Base-by-base conservation (phyloP, 2,888 invertebrate genomes). In the Hydriomena furcata region DNA sequence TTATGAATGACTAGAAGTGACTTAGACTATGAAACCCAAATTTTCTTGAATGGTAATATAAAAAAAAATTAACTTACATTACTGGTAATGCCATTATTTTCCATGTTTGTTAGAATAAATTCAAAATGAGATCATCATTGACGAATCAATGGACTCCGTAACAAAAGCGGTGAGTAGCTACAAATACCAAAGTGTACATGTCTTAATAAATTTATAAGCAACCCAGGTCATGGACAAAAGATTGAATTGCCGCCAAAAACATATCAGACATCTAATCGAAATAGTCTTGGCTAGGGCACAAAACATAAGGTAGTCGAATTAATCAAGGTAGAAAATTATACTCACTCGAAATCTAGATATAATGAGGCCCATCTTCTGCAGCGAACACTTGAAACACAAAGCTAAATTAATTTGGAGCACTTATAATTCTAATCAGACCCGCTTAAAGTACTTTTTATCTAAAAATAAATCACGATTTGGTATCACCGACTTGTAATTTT, bases 321-420 rank as follows among this genome's bases (percentile, higher is more conserved):
- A 58, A 59, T 72, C 66, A 70, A 41, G 32, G n/a, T 6, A 12
- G 2, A 54, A 37, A 42, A 35, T 27, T 7, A 52, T 73, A 91
- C 93, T 92, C 84, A 94, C 94, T 79, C 93, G 91, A 86, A 94
- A 93, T 89, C 93, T 93, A 58, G 93, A 93, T 79, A 93, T 84
- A 62, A 94, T 91, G 52, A 92, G 82, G 60, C 94, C 94, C 94
- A 94, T 94, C 69, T 83, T 84, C 58, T 50, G 56, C 53, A 54
- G 63, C 41, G 13, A 58, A 60, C 52, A 64, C 59, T 58, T 63
- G 43, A 31, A 23, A 30, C 21, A 44, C 37, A 3, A 31, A 41
- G 32, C 31, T 28, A 21, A 37, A 49, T 55, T 43, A 57, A 55
- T 48, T 54, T 32, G 60, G 58, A 66, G 55, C 76, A 75, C 71